Evolutionary conservation across 2,797 vertebrate genomes (phyloP).

Genomic region (Anas bernieri): DNA sequence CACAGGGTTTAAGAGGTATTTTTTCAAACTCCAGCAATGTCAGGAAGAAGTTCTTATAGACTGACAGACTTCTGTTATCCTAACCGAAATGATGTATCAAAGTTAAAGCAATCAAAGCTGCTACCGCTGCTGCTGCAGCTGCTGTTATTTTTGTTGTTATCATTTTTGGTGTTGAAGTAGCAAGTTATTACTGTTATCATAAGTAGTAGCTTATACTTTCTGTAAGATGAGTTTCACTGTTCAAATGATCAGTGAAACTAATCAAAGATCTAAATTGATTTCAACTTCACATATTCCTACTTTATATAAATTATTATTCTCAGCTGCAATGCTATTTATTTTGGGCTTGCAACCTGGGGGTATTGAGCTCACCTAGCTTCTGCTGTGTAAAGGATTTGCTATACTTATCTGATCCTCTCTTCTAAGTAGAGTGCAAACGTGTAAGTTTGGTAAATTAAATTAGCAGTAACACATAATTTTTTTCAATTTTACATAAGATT

Average conservation of each 20-base stretch:
- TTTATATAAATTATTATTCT: background rate
- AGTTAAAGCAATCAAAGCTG: background rate
- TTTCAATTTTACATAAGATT: conserved; percentile 44
- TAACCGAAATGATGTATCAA: background rate
- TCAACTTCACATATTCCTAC: background rate
- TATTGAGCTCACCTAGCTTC: background rate
- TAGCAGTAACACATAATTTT: background rate
- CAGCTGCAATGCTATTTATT: background rate
- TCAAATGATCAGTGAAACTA: background rate
- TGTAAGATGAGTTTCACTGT: background rate
- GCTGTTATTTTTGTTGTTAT: background rate
- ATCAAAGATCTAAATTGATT: background rate
- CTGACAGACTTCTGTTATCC: background rate
- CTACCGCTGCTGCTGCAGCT: background rate
- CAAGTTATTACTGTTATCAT: background rate
- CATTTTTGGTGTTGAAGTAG: background rate
- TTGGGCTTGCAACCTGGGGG: background rate
- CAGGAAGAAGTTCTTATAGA: background rate
- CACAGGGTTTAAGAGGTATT: background rate
- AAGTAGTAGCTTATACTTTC: background rate
- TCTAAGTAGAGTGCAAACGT: background rate
- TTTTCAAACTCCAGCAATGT: background rate
- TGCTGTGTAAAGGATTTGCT: background rate
- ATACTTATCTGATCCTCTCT: background rate
- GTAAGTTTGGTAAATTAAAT: background rate